Evolutionary conservation across 2,113 vertebrate species (phyloP).

Genomic region (Fulica atra): DNA sequence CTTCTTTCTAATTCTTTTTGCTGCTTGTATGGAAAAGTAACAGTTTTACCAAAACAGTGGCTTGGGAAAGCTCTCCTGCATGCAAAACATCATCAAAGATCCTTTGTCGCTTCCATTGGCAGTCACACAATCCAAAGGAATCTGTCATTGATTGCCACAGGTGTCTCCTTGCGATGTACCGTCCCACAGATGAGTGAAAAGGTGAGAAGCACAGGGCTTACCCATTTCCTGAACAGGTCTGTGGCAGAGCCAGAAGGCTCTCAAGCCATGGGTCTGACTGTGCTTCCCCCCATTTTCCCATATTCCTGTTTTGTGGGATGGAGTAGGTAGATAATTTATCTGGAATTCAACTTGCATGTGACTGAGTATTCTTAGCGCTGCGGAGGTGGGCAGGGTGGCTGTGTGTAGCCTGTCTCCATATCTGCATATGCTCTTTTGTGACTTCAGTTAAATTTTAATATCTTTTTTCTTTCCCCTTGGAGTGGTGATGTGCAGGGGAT

Average conservation of each 20-base stretch:
- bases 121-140: accelerated
- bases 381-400: not conserved
- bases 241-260: not conserved
- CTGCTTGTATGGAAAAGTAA: not conserved
- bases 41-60: not conserved
- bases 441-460: not conserved
- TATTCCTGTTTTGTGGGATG: not conserved
- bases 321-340: slow-evolving; percentile 30
- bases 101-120: not conserved
- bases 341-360: not conserved
- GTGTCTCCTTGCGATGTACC: not conserved
- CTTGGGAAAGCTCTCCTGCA: not conserved
- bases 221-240: not conserved
- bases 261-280: not conserved
- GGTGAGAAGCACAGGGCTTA: accelerated
- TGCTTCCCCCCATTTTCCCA: not conserved
- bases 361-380: slow-evolving; percentile 3
- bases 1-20: not conserved
- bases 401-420: not conserved
- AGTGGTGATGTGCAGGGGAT: not conserved
- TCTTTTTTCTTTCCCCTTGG: not conserved
- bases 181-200: not conserved
- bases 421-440: not conserved
- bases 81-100: not conserved
- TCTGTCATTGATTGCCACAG: accelerated